phyloP scores from a whole-genome alignment of 2,113 vertebrate genomes.

The Centropus unirufus region DNA sequence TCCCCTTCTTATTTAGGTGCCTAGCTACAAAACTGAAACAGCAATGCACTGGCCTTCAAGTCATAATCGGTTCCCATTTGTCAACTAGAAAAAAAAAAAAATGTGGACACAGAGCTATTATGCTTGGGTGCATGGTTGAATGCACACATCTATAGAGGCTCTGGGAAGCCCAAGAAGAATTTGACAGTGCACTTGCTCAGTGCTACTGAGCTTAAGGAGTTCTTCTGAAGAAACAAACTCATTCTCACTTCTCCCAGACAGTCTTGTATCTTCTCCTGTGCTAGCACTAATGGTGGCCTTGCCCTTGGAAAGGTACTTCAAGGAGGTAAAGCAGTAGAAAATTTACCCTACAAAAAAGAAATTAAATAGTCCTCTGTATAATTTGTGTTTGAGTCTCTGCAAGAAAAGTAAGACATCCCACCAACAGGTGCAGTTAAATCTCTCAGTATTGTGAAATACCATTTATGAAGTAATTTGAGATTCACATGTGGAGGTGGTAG shows the following conservation, averaged over 20 bases:
- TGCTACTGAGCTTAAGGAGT: neutral
- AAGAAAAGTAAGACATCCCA: neutral
- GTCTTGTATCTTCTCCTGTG: neutral
- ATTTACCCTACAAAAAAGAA: neutral
- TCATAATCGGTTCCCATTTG: neutral
- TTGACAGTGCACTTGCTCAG: neutral
- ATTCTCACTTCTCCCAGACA: neutral
- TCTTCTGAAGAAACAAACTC: neutral
- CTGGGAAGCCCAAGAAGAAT: accelerated
- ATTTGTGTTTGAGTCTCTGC: neutral
- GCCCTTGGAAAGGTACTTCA: neutral
- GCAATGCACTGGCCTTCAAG: neutral
- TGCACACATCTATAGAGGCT: accelerated
- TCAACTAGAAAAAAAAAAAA: accelerated
- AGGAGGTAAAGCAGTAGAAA: neutral
- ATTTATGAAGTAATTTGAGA: neutral
- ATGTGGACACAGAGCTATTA: neutral
- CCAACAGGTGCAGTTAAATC: neutral
- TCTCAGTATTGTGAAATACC: neutral
- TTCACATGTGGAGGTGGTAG: neutral
- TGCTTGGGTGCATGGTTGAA: neutral
- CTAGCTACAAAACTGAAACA: neutral
- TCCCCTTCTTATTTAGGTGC: neutral
- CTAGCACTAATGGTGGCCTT: neutral
- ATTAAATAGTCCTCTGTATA: neutral